A percentile compares a stretch with the other conserved stretches of the same genome.
Conservation (phyloP, 92 coral and sea anemone genomes). For the Palythoa grandis region DNA sequence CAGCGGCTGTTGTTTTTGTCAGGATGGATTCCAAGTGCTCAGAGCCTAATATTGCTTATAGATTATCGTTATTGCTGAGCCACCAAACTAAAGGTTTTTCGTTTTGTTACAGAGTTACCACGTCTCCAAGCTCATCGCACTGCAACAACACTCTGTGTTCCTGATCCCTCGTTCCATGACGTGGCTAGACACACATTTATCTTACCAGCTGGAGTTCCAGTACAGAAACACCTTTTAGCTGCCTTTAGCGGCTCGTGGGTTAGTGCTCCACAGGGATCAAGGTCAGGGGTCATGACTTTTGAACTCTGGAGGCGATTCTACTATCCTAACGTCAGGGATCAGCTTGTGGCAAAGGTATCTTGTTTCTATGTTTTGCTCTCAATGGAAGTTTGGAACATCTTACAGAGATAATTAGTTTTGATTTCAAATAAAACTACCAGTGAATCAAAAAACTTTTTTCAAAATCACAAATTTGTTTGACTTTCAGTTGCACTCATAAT, state of each 20-base stretch:
- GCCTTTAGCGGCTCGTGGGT: constrained; percentile 95
- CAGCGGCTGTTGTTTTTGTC: neutral
- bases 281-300: constrained; percentile 89
- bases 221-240: constrained; percentile 86
- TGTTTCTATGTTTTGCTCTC: no score
- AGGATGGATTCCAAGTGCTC: neutral
- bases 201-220: constrained; percentile 86
- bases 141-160: constrained; percentile 90
- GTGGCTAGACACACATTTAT: constrained; percentile 81
- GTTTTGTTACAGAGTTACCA: constrained; percentile 59
- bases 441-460: no score
- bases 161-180: constrained; percentile 93
- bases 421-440: no score
- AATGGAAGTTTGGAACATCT: no score
- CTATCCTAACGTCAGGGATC: constrained; percentile 96
- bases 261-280: constrained; percentile 63
- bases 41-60: neutral
- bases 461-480: no score
- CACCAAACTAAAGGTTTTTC: neutral
- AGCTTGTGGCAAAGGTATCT: constrained; percentile 94
- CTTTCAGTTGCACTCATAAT: no score
- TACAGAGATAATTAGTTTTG: no score
- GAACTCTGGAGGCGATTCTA: constrained; percentile 96
- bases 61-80: neutral
- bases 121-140: constrained; percentile 86